Conservation (phyloP, 2,888 invertebrate genomes). For the Drosophila niveifrons region DNA sequence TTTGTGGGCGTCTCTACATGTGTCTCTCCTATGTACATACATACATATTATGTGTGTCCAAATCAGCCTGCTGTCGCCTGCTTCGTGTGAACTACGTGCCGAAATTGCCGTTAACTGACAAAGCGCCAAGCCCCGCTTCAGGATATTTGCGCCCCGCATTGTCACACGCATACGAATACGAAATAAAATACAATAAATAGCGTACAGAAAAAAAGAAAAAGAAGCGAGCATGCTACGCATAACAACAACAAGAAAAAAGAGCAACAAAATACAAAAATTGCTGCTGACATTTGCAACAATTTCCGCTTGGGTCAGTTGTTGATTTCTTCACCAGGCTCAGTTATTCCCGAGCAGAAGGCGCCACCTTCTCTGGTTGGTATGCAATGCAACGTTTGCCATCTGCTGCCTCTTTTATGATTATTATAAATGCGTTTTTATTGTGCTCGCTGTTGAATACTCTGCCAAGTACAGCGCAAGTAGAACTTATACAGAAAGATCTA, state of each 20-base stretch:
- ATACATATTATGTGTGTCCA: slow-evolving; percentile 18
- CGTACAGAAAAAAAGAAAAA: slow-evolving; percentile 26
- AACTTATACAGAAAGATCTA: background rate
- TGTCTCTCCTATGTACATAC: slow-evolving; percentile 7
- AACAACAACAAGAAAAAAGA: slow-evolving; percentile 8
- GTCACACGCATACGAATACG: slow-evolving; percentile 30
- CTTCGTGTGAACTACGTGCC: slow-evolving; percentile 58
- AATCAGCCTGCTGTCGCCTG: slow-evolving; percentile 40
- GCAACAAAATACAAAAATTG: slow-evolving; percentile 37
- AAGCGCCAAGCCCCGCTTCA: slow-evolving; percentile 9
- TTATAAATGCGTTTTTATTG: slow-evolving; percentile 49
- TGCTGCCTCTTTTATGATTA: slow-evolving; percentile 70
- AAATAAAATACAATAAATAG: slow-evolving; percentile 56
- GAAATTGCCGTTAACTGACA: slow-evolving; percentile 63
- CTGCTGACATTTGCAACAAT: slow-evolving; percentile 79
- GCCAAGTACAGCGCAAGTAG: too few species aligned
- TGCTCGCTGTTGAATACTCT: slow-evolving; percentile 15
- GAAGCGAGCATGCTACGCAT: slow-evolving; percentile 44
- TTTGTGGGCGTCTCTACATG: background rate
- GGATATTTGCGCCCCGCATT: slow-evolving; percentile 22
- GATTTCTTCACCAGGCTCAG: slow-evolving; percentile 31
- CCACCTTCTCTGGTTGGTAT: slow-evolving; percentile 30
- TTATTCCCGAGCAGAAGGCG: background rate
- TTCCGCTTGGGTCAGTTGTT: slow-evolving; percentile 75
- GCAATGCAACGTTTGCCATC: slow-evolving; percentile 49